Base-by-base conservation (phyloP, 2,113 vertebrate species). In the Pollimyrus isidori region DNA sequence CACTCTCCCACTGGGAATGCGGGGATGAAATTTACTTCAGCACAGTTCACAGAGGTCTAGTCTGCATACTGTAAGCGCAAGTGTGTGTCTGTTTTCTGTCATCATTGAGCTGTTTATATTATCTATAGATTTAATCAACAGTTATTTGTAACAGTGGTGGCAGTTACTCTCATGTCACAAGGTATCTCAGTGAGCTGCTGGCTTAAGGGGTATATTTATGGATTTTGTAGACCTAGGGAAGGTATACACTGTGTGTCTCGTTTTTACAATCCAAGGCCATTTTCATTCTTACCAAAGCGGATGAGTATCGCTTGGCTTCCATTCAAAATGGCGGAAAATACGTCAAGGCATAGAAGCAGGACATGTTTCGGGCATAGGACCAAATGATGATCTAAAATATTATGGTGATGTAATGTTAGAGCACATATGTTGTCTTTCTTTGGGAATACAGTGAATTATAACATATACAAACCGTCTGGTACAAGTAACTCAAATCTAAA, bases 371-470 rank as follows among this genome's bases (percentile, higher is more conserved):
- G 82, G 82, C 82, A 11, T 45, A 10, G 45, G 82, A 48, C 82
- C 82, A 84, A 84, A 48, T 23, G 82, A 84, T 84, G 82, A 88
- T 48, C 39, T 88, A 69, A 88, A 88, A 65, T 88, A 69, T 50
- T 7, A 62, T 90, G 62, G 42, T 42, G 4, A 21, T 87, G 87
- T 50, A 15, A 49, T 76, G 65, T 26, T 17, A 53, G 30, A 58
- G 26, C 26, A 48, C 62, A 76, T 76, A 39, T 48, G 30, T 50
- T 89, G 73, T 84, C 82, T 89, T 35, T 39, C 73, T 84, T 42
- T 58, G 73, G 76, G 73, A 88, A 46, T 56, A 69, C 87, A 86
- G 26, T 30, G 82, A 30, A 48, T 46, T 23, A 89, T 62, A 26
- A 86, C 76, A 85, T 17, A 21, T 45, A 83, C 48, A 45, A 50